Evolutionary conservation across 2,797 vertebrate genomes (phyloP), one percentile per base, ranked within the genome.

Genomic region (Gallinago stenura): DNA sequence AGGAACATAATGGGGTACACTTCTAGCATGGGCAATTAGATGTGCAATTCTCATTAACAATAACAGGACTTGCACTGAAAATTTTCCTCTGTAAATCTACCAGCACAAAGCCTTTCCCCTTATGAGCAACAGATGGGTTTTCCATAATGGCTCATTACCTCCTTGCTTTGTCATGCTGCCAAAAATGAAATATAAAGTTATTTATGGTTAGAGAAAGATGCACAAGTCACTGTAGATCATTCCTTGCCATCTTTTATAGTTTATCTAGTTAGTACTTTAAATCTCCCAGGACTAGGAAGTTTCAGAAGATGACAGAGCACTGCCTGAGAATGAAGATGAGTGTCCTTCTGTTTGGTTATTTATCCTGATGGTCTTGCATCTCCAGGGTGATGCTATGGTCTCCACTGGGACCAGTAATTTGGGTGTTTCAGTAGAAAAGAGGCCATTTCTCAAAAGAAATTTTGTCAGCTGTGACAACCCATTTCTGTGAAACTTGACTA

Each of bases 61-160:
- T 89, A 97, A 95, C 64, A 72, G 95, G 89, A 90, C 94, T 97
- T 95, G 68, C 30, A 68, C 79, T 92, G 95, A 93, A 96, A 95
- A 95, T 95, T 97, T 97, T 95, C 91, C 95, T 97, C 87, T 86
- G 62, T 97, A 97, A 97, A 97, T 97, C 89, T 82, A 93, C 60
- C 18, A 90, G 57, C 65, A 73, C 68, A 93, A 96, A 96, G 90
- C 77, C 92, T 97, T 98, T 97, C 86, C 95, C 96, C 96, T 97
- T 96, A 97, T 92, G 96, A 98, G 97, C 97, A 98, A 98, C 98
- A 98, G 98, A 98, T 98, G 98, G 97, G 96, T 97, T 98, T 98
- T 98, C 94, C 96, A 98, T 98, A 97, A 97, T 98, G 98, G 97
- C 92, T 98, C 98, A 98, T 98, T 98, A 98, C 97, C 97, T 98